A percentile compares a stretch with the other conserved stretches of the same genome.
phyloP scores from a whole-genome alignment of 2,888 invertebrate species.

The Platypus cylindrus region DNA sequence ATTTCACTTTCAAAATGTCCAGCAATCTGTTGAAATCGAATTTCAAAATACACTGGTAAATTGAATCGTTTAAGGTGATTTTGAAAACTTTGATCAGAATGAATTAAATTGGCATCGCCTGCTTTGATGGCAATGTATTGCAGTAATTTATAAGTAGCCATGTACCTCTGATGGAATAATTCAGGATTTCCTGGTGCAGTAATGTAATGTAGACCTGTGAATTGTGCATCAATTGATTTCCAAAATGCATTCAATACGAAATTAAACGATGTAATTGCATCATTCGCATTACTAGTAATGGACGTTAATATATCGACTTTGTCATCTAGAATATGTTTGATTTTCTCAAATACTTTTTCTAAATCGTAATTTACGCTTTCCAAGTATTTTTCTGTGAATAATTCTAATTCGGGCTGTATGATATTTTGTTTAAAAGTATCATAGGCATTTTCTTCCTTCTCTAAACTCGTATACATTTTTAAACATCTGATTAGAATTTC shows the following conservation, averaged over 20 bases:
- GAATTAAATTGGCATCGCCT: conserved; percentile 46
- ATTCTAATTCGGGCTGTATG: conserved; percentile 52
- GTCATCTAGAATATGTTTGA: conserved; percentile 57
- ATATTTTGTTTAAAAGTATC: conserved; percentile 53
- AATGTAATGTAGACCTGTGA: conserved; percentile 68
- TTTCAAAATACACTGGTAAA: conserved; percentile 92
- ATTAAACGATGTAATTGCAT: conserved; percentile 50
- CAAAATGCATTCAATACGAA: conserved; percentile 79
- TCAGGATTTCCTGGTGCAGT: conserved; percentile 90
- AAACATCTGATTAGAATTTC: conserved; percentile 47
- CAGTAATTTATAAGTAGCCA: conserved; percentile 64
- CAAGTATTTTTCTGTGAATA: conserved; percentile 53
- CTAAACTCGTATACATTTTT: conserved; percentile 44
- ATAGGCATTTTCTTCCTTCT: conserved; percentile 59
- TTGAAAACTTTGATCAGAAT: conserved; percentile 57
- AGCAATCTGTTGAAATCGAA: conserved; percentile 88
- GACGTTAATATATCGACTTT: conserved; percentile 45
- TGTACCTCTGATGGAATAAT: conserved; percentile 71
- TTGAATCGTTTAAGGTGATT: conserved; percentile 77
- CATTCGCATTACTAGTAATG: conserved; percentile 19
- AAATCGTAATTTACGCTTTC: conserved; percentile 48
- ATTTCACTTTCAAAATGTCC: conserved; percentile 45
- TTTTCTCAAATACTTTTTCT: conserved; percentile 55
- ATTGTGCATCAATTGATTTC: conserved; percentile 70
- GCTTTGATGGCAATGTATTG: conserved; percentile 54